Evolutionary conservation across 2,113 vertebrate species (phyloP).

Genomic region (Anseranas semipalmata): DNA sequence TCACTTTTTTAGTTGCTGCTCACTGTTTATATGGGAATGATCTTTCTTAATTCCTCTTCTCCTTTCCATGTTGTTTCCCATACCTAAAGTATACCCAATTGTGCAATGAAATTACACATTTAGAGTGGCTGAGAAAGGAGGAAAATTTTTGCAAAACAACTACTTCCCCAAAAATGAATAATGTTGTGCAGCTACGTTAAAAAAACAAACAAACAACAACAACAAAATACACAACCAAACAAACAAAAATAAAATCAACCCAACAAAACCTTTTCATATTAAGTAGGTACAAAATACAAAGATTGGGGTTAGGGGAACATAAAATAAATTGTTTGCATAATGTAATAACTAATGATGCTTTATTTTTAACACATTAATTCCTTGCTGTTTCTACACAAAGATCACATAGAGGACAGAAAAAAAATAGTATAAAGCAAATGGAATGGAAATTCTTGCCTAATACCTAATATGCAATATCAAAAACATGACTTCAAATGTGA

Average conservation of each 20-base stretch:
- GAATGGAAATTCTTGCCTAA: not conserved
- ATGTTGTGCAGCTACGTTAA: slow-evolving; percentile 36
- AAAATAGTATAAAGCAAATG: not conserved
- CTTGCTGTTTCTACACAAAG: slow-evolving; percentile 25
- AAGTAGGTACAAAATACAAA: slow-evolving; percentile 29
- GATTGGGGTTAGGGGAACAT: not conserved
- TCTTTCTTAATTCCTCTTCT: not conserved
- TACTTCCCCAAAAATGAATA: slow-evolving; percentile 34
- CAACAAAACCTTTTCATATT: slow-evolving; percentile 20
- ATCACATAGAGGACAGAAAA: slow-evolving; percentile 21
- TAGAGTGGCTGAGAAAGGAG: not conserved
- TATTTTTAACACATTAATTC: slow-evolving; percentile 3
- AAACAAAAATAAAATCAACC: not conserved
- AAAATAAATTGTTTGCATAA: slow-evolving; percentile 50
- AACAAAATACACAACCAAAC: too few relatives aligned
- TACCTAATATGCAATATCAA: not conserved
- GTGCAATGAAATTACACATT: slow-evolving; percentile 10
- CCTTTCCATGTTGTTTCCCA: not conserved
- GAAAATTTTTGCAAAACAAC: slow-evolving; percentile 5
- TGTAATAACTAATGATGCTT: slow-evolving; percentile 28
- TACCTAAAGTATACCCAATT: not conserved
- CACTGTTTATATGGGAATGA: not conserved
- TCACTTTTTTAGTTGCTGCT: not conserved
- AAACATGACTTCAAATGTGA: slow-evolving; percentile 3
- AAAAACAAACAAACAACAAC: not conserved